A percentile compares a stretch with the other conserved stretches of the same genome.
These are phyloP conservation scores for Agelastica alni DNA, from an alignment of 2,888 invertebrate genomes.

Conservation along the genomic window DNA sequence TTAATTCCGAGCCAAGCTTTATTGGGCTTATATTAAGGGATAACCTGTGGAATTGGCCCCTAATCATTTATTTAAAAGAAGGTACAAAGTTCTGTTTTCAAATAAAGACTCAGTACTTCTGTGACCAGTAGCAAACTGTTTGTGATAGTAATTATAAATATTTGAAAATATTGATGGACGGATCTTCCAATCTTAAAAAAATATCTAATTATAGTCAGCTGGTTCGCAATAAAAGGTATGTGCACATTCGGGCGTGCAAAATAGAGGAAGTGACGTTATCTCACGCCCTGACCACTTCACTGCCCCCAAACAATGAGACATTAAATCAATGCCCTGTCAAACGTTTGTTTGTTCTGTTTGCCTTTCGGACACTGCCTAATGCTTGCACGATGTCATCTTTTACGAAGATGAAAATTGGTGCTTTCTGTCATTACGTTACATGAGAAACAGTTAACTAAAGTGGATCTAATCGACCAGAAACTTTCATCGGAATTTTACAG, in stretches of 20 bases:
- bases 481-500: slow-evolving; percentile 6
- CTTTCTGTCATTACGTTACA: slow-evolving; percentile 19
- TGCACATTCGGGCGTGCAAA: slow-evolving; percentile 43
- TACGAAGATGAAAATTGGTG: slow-evolving; percentile 26
- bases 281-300: slow-evolving; percentile 54
- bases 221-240: slow-evolving; percentile 31
- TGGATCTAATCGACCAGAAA: slow-evolving; percentile 13
- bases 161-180: background rate
- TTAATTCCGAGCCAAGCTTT: no score
- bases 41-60: no score
- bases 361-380: slow-evolving; percentile 33
- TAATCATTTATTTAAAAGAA: no score
- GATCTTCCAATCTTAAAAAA: slow-evolving; percentile 3
- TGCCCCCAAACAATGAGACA: slow-evolving; percentile 54
- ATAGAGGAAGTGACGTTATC: slow-evolving; percentile 53
- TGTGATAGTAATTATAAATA: no score
- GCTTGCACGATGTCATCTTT: slow-evolving; percentile 44
- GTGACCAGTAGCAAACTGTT: no score
- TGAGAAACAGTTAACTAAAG: slow-evolving; percentile 15
- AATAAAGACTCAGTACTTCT: no score
- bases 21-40: no score
- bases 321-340: slow-evolving; percentile 53
- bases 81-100: no score
- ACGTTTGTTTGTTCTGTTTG: slow-evolving; percentile 30
- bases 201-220: slow-evolving; percentile 25